Evolutionary conservation across 2,888 invertebrate species (phyloP).

Genomic region (Asteroscopus sphinx): DNA sequence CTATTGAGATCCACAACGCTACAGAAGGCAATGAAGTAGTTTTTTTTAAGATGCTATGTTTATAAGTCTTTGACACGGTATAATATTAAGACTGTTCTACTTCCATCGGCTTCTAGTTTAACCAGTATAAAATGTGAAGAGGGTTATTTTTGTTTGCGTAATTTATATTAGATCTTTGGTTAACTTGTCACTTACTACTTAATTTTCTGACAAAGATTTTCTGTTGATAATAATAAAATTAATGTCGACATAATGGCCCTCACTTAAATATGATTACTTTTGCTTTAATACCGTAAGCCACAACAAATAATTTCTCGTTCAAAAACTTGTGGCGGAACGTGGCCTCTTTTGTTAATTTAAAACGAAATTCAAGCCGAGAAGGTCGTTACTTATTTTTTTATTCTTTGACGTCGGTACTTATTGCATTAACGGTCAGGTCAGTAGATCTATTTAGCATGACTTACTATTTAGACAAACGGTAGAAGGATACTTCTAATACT

Average conservation of each 20-base stretch:
- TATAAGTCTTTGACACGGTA: too few relatives aligned
- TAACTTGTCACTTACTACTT: constrained; percentile 12
- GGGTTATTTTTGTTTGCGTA: too few relatives aligned
- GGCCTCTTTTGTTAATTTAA: constrained; percentile 61
- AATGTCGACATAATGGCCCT: constrained; percentile 45
- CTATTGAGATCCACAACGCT: too few relatives aligned
- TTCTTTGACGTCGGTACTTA: constrained; percentile 40
- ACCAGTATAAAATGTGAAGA: too few relatives aligned
- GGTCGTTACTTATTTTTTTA: constrained; percentile 33
- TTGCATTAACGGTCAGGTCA: constrained; percentile 22
- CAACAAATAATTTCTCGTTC: constrained; percentile 58
- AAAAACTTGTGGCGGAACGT: constrained; percentile 50
- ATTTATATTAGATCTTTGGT: too few relatives aligned
- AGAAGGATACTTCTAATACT: background rate
- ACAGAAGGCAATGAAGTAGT: too few relatives aligned
- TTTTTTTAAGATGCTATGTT: too few relatives aligned
- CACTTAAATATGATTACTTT: constrained; percentile 63
- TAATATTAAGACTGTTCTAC: too few relatives aligned
- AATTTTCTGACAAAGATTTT: constrained; percentile 38
- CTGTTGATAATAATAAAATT: constrained; percentile 53
- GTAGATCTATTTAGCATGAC: constrained; percentile 10
- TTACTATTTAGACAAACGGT: constrained; percentile 15
- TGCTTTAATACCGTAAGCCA: constrained; percentile 58
- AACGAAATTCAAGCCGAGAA: constrained; percentile 44
- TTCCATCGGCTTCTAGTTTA: too few relatives aligned